Conservation (phyloP, 2,888 invertebrate species). For the Camponotus fellah region DNA sequence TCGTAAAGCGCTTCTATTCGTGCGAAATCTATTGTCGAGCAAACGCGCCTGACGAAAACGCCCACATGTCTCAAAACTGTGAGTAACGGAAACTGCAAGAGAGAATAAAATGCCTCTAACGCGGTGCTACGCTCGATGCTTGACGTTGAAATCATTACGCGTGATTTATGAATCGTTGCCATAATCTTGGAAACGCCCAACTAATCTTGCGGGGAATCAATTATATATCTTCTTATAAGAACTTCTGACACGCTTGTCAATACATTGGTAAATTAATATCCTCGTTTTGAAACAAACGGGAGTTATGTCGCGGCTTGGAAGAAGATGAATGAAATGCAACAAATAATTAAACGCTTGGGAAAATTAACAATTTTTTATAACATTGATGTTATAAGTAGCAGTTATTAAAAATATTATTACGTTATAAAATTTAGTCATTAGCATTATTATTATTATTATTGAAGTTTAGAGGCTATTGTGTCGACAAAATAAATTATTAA, state of each 20-base stretch:
- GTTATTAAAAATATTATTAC: neutral
- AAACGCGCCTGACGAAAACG: conserved; percentile 37
- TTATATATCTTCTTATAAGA: neutral
- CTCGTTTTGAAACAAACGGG: neutral
- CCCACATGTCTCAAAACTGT: conserved; percentile 37
- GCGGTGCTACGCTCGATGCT: neutral
- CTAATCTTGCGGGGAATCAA: neutral
- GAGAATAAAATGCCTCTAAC: conserved; percentile 24
- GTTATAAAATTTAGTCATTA: neutral
- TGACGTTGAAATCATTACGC: conserved; percentile 42
- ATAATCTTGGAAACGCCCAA: conserved; percentile 17
- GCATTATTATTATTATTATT: neutral
- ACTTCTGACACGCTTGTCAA: conserved; percentile 7
- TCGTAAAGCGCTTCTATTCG: conserved; percentile 58
- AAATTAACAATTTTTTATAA: neutral
- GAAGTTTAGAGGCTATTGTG: neutral
- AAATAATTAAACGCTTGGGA: neutral
- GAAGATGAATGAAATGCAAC: neutral
- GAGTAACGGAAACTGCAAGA: conserved; percentile 25
- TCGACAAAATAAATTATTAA: neutral
- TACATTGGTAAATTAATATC: conserved; percentile 25
- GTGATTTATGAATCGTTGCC: conserved; percentile 36
- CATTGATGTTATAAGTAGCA: neutral
- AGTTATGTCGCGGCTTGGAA: neutral
- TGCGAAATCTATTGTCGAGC: conserved; percentile 56